These are phyloP conservation scores for Orthonychiurus folsomi DNA, from an alignment of 2,888 invertebrate species.

Conservation along the genomic window DNA sequence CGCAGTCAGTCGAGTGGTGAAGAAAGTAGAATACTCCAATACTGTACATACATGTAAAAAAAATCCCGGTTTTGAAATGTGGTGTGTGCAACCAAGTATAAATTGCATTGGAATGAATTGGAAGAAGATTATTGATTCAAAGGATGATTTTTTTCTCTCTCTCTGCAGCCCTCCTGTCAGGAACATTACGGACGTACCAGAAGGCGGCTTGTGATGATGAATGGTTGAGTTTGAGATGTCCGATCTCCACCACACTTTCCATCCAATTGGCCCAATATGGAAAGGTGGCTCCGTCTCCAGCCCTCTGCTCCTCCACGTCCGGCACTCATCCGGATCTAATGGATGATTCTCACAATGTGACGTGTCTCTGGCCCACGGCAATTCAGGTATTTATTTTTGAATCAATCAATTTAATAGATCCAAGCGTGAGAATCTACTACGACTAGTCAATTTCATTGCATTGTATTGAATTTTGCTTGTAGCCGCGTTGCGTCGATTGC, in stretches of 20 bases:
- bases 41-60: too few species aligned
- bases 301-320: constrained; percentile 46
- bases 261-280: constrained; percentile 87
- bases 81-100: background rate
- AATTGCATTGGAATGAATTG: constrained; percentile 1
- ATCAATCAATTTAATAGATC: too few species aligned
- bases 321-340: constrained; percentile 32
- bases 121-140: constrained; percentile 7
- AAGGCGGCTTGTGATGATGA: constrained; percentile 88
- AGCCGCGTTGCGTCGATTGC: too few species aligned
- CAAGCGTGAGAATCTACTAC: too few species aligned
- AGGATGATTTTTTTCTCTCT: constrained; percentile 8
- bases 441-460: too few species aligned
- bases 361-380: constrained; percentile 59
- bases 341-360: constrained; percentile 31
- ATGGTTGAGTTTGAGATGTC: constrained; percentile 75
- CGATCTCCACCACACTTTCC: constrained; percentile 80
- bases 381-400: constrained; percentile 58
- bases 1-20: too few species aligned
- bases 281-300: constrained; percentile 53
- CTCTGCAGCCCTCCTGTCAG: constrained; percentile 71
- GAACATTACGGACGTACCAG: constrained; percentile 82
- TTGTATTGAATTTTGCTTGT: too few species aligned
- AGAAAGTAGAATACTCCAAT: too few species aligned
- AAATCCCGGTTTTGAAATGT: background rate